These are phyloP conservation scores for Pelecanus crispus DNA, from an alignment of 2,113 vertebrate species.

Conservation along the genomic window DNA sequence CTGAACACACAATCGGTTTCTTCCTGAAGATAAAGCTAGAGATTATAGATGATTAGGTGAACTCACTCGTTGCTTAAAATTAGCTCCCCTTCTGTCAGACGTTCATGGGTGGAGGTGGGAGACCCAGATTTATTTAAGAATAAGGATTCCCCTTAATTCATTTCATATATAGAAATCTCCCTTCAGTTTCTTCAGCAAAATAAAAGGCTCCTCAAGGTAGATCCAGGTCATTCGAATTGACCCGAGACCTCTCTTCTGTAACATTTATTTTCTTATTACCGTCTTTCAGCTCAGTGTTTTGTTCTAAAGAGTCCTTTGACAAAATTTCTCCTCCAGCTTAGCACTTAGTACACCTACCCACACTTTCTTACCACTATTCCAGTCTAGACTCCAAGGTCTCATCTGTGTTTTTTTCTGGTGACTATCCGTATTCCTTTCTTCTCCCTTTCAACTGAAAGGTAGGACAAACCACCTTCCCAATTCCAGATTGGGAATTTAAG, in stretches of 20 bases:
- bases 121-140: background rate
- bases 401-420: background rate
- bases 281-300: background rate
- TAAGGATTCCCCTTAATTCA: background rate
- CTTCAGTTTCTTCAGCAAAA: background rate
- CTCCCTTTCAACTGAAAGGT: background rate
- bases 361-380: background rate
- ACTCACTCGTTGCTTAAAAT: background rate
- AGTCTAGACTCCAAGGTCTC: background rate
- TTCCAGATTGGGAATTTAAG: too few relatives aligned
- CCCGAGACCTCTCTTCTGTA: background rate
- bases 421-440: background rate
- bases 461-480: background rate
- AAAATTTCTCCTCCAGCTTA: background rate
- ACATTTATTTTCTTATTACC: background rate
- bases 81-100: background rate
- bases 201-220: background rate
- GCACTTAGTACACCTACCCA: background rate
- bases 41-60: background rate
- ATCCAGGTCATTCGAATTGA: background rate
- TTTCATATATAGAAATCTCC: background rate
- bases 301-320: background rate
- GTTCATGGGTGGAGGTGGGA: background rate
- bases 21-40: background rate
- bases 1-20: background rate